phyloP scores from a whole-genome alignment of 1,140 invertebrate genomes.

The Papilio glaucus region DNA sequence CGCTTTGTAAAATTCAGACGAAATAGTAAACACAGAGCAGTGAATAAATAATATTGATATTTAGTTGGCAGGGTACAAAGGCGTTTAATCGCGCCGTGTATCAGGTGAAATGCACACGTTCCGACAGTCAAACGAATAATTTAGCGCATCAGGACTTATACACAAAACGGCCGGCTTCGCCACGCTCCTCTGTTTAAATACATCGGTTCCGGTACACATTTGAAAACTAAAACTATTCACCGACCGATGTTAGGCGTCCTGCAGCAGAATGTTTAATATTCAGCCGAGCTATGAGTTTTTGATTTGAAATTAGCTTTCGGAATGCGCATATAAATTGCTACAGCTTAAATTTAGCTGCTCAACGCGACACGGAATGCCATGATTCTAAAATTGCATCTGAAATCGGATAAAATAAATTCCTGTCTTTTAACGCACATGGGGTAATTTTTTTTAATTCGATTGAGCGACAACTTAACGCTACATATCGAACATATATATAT shows the following conservation, averaged over 20 bases:
- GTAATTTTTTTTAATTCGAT: no score
- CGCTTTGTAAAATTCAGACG: neutral
- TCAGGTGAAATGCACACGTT: slow-evolving; percentile 65
- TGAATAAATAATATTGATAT: slow-evolving; percentile 34
- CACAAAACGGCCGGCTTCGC: slow-evolving; percentile 16
- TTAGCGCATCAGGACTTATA: slow-evolving; percentile 38
- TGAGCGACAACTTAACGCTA: no score
- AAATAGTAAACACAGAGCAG: slow-evolving; percentile 7
- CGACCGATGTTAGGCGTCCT: slow-evolving; percentile 8
- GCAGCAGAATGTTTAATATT: slow-evolving; percentile 16
- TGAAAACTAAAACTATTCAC: slow-evolving; percentile 22
- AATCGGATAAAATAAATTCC: neutral
- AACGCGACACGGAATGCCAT: neutral
- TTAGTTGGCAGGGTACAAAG: slow-evolving; percentile 57
- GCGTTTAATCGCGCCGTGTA: slow-evolving; percentile 56
- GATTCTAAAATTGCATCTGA: neutral
- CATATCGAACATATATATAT: no score
- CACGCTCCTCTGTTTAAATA: slow-evolving; percentile 18
- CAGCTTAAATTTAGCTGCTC: neutral
- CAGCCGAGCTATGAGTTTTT: slow-evolving; percentile 18
- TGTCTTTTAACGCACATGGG: no score
- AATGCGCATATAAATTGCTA: slow-evolving; percentile 19
- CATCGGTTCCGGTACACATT: slow-evolving; percentile 19
- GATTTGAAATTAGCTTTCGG: slow-evolving; percentile 26
- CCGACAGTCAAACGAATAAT: slow-evolving; percentile 59